Evolutionary conservation across 2,113 vertebrate species (phyloP).

Genomic region (Rattus norvegicus): DNA sequence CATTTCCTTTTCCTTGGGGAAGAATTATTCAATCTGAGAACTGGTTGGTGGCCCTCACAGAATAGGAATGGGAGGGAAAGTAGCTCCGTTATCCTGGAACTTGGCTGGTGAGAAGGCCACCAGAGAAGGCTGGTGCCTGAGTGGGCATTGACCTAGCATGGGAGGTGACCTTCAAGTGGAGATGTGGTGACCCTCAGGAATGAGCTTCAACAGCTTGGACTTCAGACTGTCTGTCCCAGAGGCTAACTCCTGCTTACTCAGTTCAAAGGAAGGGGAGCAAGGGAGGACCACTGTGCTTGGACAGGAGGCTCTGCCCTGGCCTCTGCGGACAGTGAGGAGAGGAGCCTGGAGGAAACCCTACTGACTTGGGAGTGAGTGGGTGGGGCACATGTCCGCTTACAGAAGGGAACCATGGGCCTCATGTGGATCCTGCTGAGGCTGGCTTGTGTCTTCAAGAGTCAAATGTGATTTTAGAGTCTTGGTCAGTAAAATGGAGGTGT

Average conservation of each 20-base stretch:
- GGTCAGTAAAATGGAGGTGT: neutral
- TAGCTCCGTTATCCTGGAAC: neutral
- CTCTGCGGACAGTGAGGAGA: accelerated
- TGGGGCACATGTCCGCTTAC: accelerated
- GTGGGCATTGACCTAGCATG: neutral
- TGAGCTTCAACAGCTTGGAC: neutral
- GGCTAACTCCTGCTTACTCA: accelerated
- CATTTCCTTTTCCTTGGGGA: slow-evolving; percentile 66
- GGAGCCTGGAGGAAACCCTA: neutral
- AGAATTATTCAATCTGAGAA: slow-evolving; percentile 45
- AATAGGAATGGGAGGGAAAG: neutral
- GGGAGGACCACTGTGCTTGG: neutral
- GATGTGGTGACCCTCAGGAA: neutral
- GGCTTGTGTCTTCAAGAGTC: neutral
- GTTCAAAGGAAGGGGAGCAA: neutral
- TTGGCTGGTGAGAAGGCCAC: neutral
- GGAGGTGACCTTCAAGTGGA: neutral
- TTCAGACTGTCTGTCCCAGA: accelerated
- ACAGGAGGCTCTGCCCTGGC: accelerated
- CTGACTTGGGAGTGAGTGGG: neutral
- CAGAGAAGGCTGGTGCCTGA: neutral
- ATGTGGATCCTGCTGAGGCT: accelerated
- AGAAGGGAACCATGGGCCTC: accelerated
- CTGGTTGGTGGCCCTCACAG: neutral
- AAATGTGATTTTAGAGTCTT: neutral